Evolutionary conservation across 2,888 invertebrate species (phyloP).

Genomic region (Dryomyza anilis): DNA sequence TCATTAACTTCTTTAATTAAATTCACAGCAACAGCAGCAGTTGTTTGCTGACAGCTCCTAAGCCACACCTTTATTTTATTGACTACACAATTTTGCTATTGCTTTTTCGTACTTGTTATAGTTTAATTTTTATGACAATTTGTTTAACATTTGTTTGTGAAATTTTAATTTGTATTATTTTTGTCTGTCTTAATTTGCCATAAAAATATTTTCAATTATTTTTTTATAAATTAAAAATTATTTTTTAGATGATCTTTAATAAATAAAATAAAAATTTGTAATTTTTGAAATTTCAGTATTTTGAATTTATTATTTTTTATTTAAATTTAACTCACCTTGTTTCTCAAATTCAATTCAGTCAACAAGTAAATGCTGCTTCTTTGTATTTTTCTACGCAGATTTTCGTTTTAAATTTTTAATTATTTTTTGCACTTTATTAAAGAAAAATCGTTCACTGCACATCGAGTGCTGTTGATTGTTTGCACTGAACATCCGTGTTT

Average conservation of each 20-base stretch:
- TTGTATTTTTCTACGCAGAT: conserved; percentile 3
- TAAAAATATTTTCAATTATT: too few relatives aligned
- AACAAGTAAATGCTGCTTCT: too few relatives aligned
- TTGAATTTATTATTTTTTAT: neutral
- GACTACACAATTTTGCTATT: conserved; percentile 20
- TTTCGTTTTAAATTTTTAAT: conserved; percentile 23
- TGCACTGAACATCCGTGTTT: too few relatives aligned
- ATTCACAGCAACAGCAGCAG: neutral
- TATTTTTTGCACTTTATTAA: too few relatives aligned
- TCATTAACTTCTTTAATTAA: conserved; percentile 1
- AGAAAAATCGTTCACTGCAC: too few relatives aligned
- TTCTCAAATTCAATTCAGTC: neutral
- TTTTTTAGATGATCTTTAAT: too few relatives aligned
- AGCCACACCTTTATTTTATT: conserved; percentile 21
- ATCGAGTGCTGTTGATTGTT: too few relatives aligned
- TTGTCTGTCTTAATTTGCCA: neutral
- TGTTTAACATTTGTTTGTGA: neutral
- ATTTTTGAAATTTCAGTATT: too few relatives aligned
- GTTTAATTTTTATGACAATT: neutral
- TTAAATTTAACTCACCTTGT: neutral
- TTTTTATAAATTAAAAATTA: too few relatives aligned
- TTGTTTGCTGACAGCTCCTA: conserved; percentile 5
- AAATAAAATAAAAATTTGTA: too few relatives aligned
- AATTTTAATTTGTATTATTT: neutral
- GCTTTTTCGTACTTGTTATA: neutral